These are phyloP conservation scores for Rhingia rostrata DNA, from an alignment of 2,888 invertebrate genomes.

Conservation along the genomic window DNA sequence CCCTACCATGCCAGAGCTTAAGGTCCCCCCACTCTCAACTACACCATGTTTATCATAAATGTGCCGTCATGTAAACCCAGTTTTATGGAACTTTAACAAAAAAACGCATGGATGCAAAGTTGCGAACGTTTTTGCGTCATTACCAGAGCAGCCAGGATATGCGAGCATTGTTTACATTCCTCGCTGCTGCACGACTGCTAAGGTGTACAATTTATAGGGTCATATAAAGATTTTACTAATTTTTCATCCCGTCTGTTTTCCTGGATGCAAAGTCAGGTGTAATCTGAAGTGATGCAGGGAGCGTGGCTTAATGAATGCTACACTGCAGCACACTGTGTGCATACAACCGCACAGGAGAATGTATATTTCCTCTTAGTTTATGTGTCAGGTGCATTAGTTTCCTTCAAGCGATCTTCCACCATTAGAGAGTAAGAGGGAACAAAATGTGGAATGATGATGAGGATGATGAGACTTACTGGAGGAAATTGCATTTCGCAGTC, in stretches of 20 bases:
- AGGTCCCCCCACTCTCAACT: too few species aligned
- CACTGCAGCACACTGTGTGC: neutral
- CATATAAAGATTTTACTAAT: constrained; percentile 33
- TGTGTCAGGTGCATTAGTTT: constrained; percentile 38
- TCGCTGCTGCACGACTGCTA: too few species aligned
- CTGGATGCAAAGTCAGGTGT: constrained; percentile 14
- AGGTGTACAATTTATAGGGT: constrained; percentile 9
- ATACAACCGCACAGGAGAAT: constrained; percentile 11
- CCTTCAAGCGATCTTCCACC: constrained; percentile 10
- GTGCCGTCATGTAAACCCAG: too few species aligned
- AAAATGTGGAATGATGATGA: neutral
- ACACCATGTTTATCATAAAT: too few species aligned
- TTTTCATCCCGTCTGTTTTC: constrained; percentile 35
- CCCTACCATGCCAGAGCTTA: too few species aligned
- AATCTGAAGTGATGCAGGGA: constrained; percentile 15
- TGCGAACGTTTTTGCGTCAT: too few species aligned
- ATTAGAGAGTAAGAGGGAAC: neutral
- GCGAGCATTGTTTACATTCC: too few species aligned
- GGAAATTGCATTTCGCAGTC: neutral
- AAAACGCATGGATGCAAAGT: too few species aligned
- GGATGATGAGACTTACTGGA: neutral
- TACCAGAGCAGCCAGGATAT: too few species aligned
- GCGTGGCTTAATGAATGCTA: constrained; percentile 17
- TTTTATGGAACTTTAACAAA: too few species aligned
- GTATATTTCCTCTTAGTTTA: constrained; percentile 15